phyloP scores from a whole-genome alignment of 2,888 invertebrate species.

The Pheosia tremula region DNA sequence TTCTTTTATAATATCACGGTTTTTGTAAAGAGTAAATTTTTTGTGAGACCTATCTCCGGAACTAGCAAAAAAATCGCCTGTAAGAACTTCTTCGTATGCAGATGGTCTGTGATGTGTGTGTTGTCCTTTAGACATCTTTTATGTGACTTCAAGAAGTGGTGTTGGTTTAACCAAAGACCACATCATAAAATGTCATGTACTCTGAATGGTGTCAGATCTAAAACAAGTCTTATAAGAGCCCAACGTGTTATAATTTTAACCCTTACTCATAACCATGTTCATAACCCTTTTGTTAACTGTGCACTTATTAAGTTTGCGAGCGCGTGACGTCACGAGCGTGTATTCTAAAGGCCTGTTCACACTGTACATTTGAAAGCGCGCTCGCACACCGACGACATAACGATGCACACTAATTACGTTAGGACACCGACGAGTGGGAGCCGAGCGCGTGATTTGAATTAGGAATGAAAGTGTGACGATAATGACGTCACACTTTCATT shows the following conservation, averaged over 20 bases:
- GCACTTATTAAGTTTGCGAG: conserved; percentile 17
- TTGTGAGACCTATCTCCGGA: no score
- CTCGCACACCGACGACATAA: conserved; percentile 28
- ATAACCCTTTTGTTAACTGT: conserved; percentile 17
- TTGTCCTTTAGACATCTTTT: no score
- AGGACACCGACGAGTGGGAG: conserved; percentile 15
- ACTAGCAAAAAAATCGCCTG: no score
- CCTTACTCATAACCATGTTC: not conserved
- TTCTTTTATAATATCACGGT: no score
- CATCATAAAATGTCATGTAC: not conserved
- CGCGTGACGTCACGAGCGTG: conserved; percentile 3
- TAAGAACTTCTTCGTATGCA: no score
- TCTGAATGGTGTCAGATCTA: not conserved
- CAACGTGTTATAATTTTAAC: not conserved
- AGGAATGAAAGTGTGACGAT: conserved; percentile 17
- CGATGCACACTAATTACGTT: conserved; percentile 32
- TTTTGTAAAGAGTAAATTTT: no score
- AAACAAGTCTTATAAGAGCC: not conserved
- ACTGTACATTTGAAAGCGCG: conserved; percentile 18
- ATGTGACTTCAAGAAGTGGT: no score
- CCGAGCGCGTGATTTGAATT: conserved; percentile 11
- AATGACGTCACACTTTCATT: not conserved
- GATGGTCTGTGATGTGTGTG: no score
- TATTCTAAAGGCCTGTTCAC: conserved; percentile 23
- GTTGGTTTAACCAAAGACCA: no score